A percentile compares a stretch with the other conserved stretches of the same genome.
Evolutionary conservation across 2,888 invertebrate genomes (phyloP).

Genomic region (Odontothrips loti): DNA sequence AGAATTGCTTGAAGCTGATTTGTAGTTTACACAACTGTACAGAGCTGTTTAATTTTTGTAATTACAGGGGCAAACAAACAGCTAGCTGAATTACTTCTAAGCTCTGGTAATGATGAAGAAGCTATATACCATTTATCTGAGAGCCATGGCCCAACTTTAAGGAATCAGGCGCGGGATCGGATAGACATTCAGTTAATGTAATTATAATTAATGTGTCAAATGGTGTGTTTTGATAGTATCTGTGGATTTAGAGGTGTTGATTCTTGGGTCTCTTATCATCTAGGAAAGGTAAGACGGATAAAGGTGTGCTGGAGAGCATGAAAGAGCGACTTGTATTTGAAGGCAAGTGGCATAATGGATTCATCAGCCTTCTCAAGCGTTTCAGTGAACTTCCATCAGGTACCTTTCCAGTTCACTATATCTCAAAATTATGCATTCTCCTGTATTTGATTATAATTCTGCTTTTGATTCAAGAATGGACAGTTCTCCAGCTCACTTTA

Average conservation of each 20-base stretch:
- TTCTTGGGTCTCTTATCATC: neutral
- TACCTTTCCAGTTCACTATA: neutral
- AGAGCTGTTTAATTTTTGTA: neutral
- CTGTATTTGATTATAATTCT: neutral
- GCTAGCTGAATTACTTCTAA: conserved; percentile 34
- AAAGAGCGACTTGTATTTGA: neutral
- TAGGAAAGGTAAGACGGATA: neutral
- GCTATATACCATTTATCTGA: conserved; percentile 37
- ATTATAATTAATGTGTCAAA: neutral
- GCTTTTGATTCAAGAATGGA: neutral
- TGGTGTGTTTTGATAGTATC: neutral
- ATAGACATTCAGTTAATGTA: neutral
- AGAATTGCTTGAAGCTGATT: neutral
- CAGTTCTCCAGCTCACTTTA: neutral
- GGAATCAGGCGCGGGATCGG: neutral
- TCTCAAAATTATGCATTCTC: neutral
- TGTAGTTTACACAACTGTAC: neutral
- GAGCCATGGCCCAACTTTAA: conserved; percentile 34
- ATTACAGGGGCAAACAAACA: conserved; percentile 34
- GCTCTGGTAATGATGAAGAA: conserved; percentile 34
- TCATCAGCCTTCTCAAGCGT: neutral
- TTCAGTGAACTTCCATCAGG: neutral
- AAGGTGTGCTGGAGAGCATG: neutral
- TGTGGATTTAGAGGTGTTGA: neutral
- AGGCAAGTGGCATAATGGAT: neutral